Percentiles rank a stretch among this genome's conserved stretches.
Conservation (phyloP, 2,888 invertebrate species). For the Pristionchus entomophagus region DNA sequence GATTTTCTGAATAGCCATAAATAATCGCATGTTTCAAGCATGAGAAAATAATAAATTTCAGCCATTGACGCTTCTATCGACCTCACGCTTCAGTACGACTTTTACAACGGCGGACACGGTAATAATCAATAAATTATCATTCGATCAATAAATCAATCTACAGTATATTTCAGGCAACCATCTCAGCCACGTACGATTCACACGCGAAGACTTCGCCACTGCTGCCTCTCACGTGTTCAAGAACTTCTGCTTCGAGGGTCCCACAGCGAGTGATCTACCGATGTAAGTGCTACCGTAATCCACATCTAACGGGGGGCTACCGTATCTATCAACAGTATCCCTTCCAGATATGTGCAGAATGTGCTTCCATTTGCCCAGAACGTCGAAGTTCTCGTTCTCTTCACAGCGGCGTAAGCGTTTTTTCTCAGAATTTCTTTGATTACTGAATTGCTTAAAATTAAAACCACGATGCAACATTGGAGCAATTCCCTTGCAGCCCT, state of each 20-base stretch:
- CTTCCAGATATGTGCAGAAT: neutral
- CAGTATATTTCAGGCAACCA: neutral
- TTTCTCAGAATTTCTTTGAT: neutral
- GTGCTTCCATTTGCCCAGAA: neutral
- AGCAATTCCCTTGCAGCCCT: neutral
- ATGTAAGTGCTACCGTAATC: neutral
- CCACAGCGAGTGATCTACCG: neutral
- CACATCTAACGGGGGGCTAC: too few relatives aligned
- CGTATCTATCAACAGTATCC: neutral
- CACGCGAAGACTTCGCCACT: neutral
- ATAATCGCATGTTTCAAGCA: neutral
- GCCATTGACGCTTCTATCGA: slow-evolving; percentile 4
- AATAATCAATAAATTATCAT: neutral
- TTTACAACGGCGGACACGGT: neutral
- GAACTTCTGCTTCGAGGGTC: slow-evolving; percentile 17
- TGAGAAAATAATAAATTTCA: neutral
- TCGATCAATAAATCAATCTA: neutral
- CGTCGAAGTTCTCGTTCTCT: neutral
- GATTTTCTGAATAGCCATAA: too few relatives aligned
- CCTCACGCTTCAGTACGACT: slow-evolving; percentile 24
- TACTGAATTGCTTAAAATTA: neutral
- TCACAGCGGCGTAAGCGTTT: neutral
- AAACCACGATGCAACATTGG: neutral
- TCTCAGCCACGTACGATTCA: neutral
- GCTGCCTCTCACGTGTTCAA: neutral